Conservation (phyloP, 2,113 vertebrate genomes). For the Beaufortia kweichowensis region DNA sequence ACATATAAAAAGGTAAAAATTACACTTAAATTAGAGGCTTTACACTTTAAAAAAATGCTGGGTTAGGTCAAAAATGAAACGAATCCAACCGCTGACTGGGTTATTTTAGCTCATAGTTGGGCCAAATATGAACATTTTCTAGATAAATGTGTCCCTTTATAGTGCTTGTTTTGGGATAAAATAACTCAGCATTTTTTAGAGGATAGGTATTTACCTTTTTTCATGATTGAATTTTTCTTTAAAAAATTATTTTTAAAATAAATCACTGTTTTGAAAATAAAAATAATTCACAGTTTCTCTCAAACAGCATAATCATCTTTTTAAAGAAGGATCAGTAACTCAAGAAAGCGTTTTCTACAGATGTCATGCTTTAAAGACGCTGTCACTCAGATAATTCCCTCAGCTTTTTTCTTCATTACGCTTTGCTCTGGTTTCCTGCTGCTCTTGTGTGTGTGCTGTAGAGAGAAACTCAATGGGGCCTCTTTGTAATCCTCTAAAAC, state of each 20-base stretch:
- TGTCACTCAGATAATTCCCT: slow-evolving; percentile 57
- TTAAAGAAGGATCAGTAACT: slow-evolving; percentile 4
- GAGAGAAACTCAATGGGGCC: slow-evolving; percentile 54
- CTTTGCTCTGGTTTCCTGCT: slow-evolving; percentile 42
- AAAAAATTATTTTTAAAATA: no score
- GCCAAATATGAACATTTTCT: no score
- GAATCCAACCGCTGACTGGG: no score
- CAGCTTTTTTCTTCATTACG: slow-evolving; percentile 54
- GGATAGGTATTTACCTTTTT: no score
- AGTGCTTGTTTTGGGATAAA: no score
- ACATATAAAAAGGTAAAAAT: neutral
- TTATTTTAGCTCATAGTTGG: no score
- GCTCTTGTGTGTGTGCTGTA: slow-evolving; percentile 42
- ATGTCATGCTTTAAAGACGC: slow-evolving; percentile 37
- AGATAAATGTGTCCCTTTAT: no score
- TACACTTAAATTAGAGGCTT: neutral
- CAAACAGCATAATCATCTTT: neutral
- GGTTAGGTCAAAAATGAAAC: no score
- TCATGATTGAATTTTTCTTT: no score
- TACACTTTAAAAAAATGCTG: no score
- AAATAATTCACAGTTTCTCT: neutral
- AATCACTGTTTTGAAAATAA: no score
- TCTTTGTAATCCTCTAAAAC: slow-evolving; percentile 70
- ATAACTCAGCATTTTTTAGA: no score
- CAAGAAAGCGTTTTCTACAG: neutral